Base-by-base conservation (phyloP, 2,113 vertebrate species). In the Notothenia coriiceps region DNA sequence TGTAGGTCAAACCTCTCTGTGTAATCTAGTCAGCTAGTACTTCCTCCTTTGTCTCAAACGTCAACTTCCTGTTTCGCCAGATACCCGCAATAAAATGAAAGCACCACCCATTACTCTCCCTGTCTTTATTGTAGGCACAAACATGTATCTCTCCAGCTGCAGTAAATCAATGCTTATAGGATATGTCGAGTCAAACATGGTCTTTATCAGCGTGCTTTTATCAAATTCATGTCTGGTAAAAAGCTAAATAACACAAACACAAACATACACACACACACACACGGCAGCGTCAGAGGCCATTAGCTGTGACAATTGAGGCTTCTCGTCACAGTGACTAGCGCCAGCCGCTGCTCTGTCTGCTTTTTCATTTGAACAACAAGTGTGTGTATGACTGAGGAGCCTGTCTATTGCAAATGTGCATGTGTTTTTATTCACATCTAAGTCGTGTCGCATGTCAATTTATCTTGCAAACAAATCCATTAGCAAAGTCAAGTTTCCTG, bases 11-110 rank as follows among this genome's bases (percentile, higher is more conserved):
- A 90, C 80, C 66, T 87, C n/a, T 83, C 33, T 69, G 50, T 78
- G 40, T 9, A 10, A 88, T 86, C 73, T 72, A 35, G 51, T 47
- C 10, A 71, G 59, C 61, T 60, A 63, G 35, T 43, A 80, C 87
- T 88, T 91, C 87, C 87, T 86, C 63, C 22, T 71, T 73, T 74
- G 70, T 77, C 66, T 80, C 18, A 40, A 73, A 80, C 2, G 15
- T 35, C 33, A 54, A 81, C 90, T 92, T 92, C 91, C 88, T 90
- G 82, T 89, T 89, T 80, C 51, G 59, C 5, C 1, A 76, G 57
- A 86, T 80, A 25, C 62, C 25, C 0, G 2, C 29, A 61, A 22
- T 15, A 43, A 60, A 46, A 81, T 55, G 68, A 70, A 85, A 84
- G 56, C 49, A 33, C 47, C 68, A 47, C 46, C 50, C 70, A 33